Conservation (phyloP, 92 coral and sea anemone genomes). For the Palythoa grandis region DNA sequence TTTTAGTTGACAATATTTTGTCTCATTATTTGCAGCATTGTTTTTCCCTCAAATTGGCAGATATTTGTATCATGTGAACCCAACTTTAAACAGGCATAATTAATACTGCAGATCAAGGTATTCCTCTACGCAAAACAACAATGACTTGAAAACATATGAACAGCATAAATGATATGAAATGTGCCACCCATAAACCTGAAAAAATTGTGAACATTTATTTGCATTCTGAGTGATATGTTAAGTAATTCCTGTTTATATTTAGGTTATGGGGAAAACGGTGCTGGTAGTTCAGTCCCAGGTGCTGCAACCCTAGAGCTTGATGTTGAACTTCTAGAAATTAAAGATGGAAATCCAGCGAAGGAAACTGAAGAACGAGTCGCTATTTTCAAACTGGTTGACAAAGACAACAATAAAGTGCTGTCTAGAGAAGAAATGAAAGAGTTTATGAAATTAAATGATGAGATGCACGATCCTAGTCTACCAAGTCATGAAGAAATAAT, state of each 20-base stretch:
- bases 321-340: constrained; percentile 81
- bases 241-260: neutral
- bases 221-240: too few species aligned
- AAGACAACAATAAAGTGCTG: constrained; percentile 70
- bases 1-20: too few species aligned
- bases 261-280: constrained; percentile 88
- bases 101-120: too few species aligned
- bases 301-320: constrained; percentile 81
- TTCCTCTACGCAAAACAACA: too few species aligned
- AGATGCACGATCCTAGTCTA: constrained; percentile 63
- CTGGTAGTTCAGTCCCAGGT: constrained; percentile 77
- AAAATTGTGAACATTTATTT: too few species aligned
- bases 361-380: constrained; percentile 37
- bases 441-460: constrained; percentile 63
- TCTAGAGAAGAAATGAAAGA: constrained; percentile 66
- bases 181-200: too few species aligned
- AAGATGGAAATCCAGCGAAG: constrained; percentile 22
- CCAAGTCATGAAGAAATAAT: constrained; percentile 64
- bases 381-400: constrained; percentile 77
- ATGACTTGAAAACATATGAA: too few species aligned
- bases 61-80: too few species aligned
- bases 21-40: too few species aligned
- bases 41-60: too few species aligned
- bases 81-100: too few species aligned
- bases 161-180: too few species aligned